Base-by-base conservation (phyloP, 2,888 invertebrate species). In the Athripsodes cinereus region DNA sequence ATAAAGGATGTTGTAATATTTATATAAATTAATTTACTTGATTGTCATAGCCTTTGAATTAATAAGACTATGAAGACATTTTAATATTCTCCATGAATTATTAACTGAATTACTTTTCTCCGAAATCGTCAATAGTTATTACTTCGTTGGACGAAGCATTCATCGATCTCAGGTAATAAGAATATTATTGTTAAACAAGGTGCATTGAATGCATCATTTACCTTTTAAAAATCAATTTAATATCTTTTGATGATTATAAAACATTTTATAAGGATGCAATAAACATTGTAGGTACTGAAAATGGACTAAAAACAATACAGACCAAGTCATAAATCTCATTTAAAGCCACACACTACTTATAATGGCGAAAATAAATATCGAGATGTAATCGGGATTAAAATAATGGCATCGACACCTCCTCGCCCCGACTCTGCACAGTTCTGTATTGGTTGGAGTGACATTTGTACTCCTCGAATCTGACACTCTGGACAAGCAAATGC, bases 331-430 rank as follows among this genome's bases (percentile, higher is more conserved):
- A 59, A 59, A 59, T 55, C 52, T 55, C 46, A 59, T 55, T 59
- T 59, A 59, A 52, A 55, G 46, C 46, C 50, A 26, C 51, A 26
- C n/a, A n/a, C n/a, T n/a, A 44, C 59, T 54, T 48, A 55, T 52
- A 58, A 55, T 55, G 59, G 59, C 46, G 54, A 55, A 59, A 59
- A 57, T 57, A 60, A 54, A 53, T 54, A 57, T 54, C 48, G 46
- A 60, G 60, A 60, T 60, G 57, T 57, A 8, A 55, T 57, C 57
- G 48, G 52, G 51, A 8, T 57, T 51, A 51, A 60, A 60, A 60
- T 60, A 60, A 60, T 60, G 60, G 60, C 48, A 53, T 53, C 57
- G 57, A 60, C 60, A 60, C 60, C 57, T 60, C 22, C 53, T 40
- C 46, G 57, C 21, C 21, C 47, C 57, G 22, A 16, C 31, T 20